phyloP scores from a whole-genome alignment of 2,797 vertebrate genomes.

The Sebastes reedi region DNA sequence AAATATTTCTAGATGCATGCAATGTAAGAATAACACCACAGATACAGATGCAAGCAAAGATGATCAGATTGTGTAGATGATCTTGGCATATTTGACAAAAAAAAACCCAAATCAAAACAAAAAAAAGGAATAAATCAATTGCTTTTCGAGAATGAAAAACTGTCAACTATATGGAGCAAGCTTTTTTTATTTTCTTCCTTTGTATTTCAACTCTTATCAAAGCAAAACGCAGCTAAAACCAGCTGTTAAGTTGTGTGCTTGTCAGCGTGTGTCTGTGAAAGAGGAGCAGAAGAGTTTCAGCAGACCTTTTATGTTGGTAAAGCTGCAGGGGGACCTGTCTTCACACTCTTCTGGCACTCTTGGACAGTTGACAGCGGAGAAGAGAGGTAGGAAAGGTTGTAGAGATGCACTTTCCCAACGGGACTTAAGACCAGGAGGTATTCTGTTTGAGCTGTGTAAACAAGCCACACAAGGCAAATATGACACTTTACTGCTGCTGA shows the following conservation, averaged over 20 bases:
- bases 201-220: not conserved
- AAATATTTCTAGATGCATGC: not conserved
- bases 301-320: slow-evolving; percentile 11
- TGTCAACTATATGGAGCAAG: not conserved
- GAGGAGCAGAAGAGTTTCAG: not conserved
- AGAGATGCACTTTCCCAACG: slow-evolving; percentile 14
- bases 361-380: slow-evolving; percentile 4
- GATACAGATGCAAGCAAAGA: not conserved
- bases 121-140: not conserved
- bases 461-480: slow-evolving; percentile 24
- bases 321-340: slow-evolving; percentile 24
- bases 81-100: not conserved
- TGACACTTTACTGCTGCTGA: slow-evolving; percentile 12
- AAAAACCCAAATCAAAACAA: not conserved
- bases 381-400: not conserved
- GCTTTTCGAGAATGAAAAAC: not conserved
- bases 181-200: not conserved
- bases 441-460: slow-evolving; percentile 29
- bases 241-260: not conserved
- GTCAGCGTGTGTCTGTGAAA: slow-evolving; percentile 3
- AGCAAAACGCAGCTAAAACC: not conserved
- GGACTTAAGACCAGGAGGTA: slow-evolving; percentile 5
- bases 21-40: no score
- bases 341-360: slow-evolving; percentile 26
- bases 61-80: not conserved